Conservation (phyloP, 2,797 vertebrate species). For the Chrysolophus pictus region DNA sequence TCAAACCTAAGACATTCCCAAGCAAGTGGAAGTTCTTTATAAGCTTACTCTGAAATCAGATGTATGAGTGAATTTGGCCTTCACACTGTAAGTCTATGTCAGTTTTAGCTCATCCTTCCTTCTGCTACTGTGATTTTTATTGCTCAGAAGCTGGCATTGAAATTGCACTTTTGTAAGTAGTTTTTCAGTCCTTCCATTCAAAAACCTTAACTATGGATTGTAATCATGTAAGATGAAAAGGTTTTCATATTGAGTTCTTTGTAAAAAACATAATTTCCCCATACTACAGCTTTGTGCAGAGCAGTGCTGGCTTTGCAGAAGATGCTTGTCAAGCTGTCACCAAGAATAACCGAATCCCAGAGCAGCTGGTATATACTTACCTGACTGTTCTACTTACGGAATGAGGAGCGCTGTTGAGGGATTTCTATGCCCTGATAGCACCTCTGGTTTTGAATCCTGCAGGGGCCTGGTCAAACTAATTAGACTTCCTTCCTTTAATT, state of each 20-base stretch:
- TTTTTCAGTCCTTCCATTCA: not conserved
- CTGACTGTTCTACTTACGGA: not conserved
- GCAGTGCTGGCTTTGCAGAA: not conserved
- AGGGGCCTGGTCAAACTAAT: conserved; percentile 13
- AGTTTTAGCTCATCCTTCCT: not conserved
- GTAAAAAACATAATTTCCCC: not conserved
- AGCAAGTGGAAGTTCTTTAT: not conserved
- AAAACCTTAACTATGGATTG: not conserved
- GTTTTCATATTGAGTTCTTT: not conserved
- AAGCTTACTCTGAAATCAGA: not conserved
- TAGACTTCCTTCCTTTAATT: conserved; percentile 42
- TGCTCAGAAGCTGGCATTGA: not conserved
- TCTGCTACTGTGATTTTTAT: not conserved
- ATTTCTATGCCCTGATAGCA: not conserved
- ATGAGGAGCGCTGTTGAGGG: not conserved
- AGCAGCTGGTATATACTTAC: not conserved
- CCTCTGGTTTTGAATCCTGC: conserved; percentile 1
- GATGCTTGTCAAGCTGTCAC: not conserved
- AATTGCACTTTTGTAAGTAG: not conserved
- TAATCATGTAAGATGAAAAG: not conserved
- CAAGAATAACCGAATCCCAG: not conserved
- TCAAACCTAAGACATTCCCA: not conserved
- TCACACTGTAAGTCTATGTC: not conserved
- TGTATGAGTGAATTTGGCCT: not conserved
- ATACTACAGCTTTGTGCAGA: not conserved